A percentile compares a stretch with the other conserved stretches of the same genome.
These are phyloP conservation scores for Ceratotherium simum DNA, from an alignment of 2,113 vertebrate genomes.

Conservation along the genomic window DNA sequence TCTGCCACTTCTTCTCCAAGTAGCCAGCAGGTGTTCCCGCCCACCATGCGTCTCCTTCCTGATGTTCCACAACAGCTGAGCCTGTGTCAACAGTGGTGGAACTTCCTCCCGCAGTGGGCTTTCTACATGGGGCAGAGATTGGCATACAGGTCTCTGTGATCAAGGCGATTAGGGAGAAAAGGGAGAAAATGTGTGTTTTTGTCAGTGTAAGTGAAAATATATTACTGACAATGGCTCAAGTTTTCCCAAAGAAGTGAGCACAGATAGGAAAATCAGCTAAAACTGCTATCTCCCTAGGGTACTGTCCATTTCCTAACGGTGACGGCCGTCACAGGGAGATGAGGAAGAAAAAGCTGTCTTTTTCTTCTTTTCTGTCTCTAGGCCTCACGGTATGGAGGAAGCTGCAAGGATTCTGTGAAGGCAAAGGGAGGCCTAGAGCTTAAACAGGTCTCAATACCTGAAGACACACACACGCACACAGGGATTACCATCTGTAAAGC, in stretches of 20 bases:
- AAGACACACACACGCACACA: background rate
- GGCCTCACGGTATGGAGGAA: background rate
- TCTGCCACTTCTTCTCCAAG: rapidly evolving
- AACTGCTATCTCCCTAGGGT: rapidly evolving
- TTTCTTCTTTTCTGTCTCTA: background rate
- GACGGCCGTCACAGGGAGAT: rapidly evolving
- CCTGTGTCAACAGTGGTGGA: rapidly evolving
- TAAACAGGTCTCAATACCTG: rapidly evolving
- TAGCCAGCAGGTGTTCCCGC: background rate
- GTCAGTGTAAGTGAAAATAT: background rate
- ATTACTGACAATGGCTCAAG: rapidly evolving
- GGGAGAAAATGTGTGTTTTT: too few relatives aligned
- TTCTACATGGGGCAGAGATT: rapidly evolving
- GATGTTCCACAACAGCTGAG: rapidly evolving
- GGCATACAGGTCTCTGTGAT: background rate
- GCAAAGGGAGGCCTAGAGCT: background rate
- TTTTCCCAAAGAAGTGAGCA: background rate
- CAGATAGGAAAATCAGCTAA: rapidly evolving
- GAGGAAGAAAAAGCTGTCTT: rapidly evolving
- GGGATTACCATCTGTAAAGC: too few relatives aligned
- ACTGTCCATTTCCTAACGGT: rapidly evolving
- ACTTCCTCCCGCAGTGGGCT: background rate
- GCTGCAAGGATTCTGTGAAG: background rate
- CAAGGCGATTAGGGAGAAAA: too few relatives aligned
- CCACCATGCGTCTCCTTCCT: background rate